Conservation (phyloP, 1,140 invertebrate genomes). For the Bacillus rossius region DNA sequence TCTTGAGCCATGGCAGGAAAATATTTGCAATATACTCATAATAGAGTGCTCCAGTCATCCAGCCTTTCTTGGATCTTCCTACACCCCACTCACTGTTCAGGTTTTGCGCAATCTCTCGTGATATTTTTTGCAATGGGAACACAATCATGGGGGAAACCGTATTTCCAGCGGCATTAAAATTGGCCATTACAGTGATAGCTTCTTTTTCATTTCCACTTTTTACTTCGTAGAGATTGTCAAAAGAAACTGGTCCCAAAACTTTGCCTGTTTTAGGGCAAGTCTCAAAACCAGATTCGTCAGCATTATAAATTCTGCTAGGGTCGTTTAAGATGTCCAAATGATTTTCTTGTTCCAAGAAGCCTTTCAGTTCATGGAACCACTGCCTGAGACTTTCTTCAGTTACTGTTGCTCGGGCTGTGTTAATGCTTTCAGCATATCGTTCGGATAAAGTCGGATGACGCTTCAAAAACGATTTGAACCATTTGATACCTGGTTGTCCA, state of each 20-base stretch:
- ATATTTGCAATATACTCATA: constrained; percentile 31
- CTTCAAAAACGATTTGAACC: constrained; percentile 35
- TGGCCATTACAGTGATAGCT: constrained; percentile 25
- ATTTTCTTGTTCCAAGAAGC: constrained; percentile 22
- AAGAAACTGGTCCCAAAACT: constrained; percentile 29
- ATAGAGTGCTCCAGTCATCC: constrained; percentile 27
- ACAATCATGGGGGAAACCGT: constrained; percentile 36
- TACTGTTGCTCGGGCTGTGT: constrained; percentile 29
- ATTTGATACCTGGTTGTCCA: constrained; percentile 31
- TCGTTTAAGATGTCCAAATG: constrained; percentile 28
- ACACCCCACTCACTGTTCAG: constrained; percentile 27
- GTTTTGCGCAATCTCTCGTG: constrained; percentile 23
- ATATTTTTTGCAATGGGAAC: constrained; percentile 34
- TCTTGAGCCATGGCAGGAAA: constrained; percentile 23
- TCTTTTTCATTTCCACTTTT: constrained; percentile 33
- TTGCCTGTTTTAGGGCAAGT: constrained; percentile 20
- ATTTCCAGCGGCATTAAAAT: constrained; percentile 28
- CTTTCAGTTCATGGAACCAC: constrained; percentile 36
- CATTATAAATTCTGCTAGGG: constrained; percentile 25
- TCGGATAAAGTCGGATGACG: constrained; percentile 30
- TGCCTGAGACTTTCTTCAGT: constrained; percentile 29
- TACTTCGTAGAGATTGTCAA: constrained; percentile 32
- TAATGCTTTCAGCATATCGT: constrained; percentile 33
- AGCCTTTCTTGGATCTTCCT: constrained; percentile 25
- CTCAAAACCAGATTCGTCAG: constrained; percentile 28